phyloP scores from a whole-genome alignment of 2,888 invertebrate species.

The Mythimna impura region DNA sequence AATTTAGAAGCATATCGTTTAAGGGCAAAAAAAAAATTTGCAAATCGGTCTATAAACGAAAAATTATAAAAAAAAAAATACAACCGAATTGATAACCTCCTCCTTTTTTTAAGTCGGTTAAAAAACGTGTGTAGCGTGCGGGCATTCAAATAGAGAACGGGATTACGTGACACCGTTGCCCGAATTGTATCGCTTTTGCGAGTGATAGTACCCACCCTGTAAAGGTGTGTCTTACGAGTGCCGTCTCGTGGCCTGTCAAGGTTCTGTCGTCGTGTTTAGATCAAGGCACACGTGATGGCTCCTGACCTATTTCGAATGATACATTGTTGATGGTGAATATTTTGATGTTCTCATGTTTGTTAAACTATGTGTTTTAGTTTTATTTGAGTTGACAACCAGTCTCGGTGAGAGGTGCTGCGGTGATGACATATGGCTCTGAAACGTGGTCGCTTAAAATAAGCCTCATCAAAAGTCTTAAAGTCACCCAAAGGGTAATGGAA shows the following conservation, averaged over 20 bases:
- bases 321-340: constrained; percentile 45
- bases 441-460: too few relatives aligned
- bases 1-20: too few relatives aligned
- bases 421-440: too few relatives aligned
- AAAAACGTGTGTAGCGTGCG: neutral
- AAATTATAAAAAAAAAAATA: too few relatives aligned
- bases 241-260: constrained; percentile 49
- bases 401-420: neutral
- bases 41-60: too few relatives aligned
- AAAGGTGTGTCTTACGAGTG: neutral
- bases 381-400: neutral
- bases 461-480: too few relatives aligned
- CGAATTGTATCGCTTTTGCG: constrained; percentile 9
- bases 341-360: constrained; percentile 35
- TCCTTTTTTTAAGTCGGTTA: too few relatives aligned
- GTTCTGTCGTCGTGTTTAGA: constrained; percentile 22
- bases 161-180: neutral
- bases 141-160: neutral
- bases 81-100: too few relatives aligned
- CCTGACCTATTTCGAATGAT: constrained; percentile 48
- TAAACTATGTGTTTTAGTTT: constrained; percentile 33
- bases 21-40: too few relatives aligned
- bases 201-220: constrained; percentile 14
- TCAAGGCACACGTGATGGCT: constrained; percentile 31
- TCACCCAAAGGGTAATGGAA: too few relatives aligned